These are phyloP conservation scores for Egretta garzetta DNA, from an alignment of 2,113 vertebrate genomes.

Conservation along the genomic window DNA sequence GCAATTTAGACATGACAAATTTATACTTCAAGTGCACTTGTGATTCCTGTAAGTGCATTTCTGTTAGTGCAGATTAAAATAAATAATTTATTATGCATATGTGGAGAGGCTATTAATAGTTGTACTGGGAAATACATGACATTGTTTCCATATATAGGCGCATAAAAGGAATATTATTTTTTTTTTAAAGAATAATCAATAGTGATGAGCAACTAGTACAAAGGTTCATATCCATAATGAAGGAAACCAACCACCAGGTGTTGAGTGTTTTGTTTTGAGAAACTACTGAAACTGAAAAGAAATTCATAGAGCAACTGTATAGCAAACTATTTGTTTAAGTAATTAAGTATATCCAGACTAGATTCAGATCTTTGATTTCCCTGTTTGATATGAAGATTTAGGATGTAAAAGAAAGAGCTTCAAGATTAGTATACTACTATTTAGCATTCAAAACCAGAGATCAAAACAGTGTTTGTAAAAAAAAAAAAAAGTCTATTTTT, in stretches of 20 bases:
- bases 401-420: neutral
- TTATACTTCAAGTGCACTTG: neutral
- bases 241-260: neutral
- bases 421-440: neutral
- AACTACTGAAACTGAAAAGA: neutral
- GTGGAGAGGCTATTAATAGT: neutral
- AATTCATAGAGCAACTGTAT: neutral
- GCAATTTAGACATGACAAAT: neutral
- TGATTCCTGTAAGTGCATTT: neutral
- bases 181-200: neutral
- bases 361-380: neutral
- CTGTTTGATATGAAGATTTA: neutral
- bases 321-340: neutral
- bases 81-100: constrained; percentile 4
- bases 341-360: neutral
- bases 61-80: neutral
- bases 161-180: neutral
- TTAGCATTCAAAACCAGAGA: neutral
- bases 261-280: neutral
- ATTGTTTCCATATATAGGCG: neutral
- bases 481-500: neutral
- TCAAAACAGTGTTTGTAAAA: neutral
- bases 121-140: neutral
- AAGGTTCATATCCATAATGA: neutral
- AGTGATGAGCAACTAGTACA: neutral